phyloP scores from a whole-genome alignment of 1,140 invertebrate genomes.

The Lepidostoma basale region DNA sequence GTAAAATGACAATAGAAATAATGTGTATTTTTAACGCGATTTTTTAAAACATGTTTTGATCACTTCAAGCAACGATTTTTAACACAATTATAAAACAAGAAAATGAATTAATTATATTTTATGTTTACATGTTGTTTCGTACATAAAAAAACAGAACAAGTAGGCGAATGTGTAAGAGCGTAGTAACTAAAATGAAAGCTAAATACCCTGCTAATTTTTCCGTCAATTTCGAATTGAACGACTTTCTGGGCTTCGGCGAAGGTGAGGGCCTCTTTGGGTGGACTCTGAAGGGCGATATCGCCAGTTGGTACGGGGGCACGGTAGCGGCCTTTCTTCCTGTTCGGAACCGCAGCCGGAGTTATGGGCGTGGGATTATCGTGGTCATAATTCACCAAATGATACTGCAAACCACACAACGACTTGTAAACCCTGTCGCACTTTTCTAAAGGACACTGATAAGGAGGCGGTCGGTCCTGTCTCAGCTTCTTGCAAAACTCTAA shows the following conservation, averaged over 20 bases:
- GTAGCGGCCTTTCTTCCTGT: constrained; percentile 58
- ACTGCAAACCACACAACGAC: constrained; percentile 82
- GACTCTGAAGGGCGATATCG: constrained; percentile 58
- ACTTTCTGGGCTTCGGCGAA: constrained; percentile 82
- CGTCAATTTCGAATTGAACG: constrained; percentile 85
- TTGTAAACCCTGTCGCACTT: constrained; percentile 86
- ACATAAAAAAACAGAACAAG: no score
- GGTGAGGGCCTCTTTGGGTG: constrained; percentile 67
- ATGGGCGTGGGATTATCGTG: constrained; percentile 72
- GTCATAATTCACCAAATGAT: constrained; percentile 83
- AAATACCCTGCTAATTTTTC: constrained; percentile 66
- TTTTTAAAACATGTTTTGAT: no score
- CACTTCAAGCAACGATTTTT: no score
- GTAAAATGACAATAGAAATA: no score
- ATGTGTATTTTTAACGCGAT: no score
- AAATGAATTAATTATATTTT: no score
- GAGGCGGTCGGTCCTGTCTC: constrained; percentile 76
- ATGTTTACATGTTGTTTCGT: no score
- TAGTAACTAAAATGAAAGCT: constrained; percentile 28
- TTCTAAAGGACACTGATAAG: constrained; percentile 82
- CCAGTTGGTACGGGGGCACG: constrained; percentile 56
- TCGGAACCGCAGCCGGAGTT: constrained; percentile 48
- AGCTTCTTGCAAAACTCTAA: constrained; percentile 83
- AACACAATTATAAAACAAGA: no score
- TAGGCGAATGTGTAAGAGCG: neutral